Evolutionary conservation across 2,113 vertebrate species (phyloP).

Genomic region (Eptesicus fuscus): DNA sequence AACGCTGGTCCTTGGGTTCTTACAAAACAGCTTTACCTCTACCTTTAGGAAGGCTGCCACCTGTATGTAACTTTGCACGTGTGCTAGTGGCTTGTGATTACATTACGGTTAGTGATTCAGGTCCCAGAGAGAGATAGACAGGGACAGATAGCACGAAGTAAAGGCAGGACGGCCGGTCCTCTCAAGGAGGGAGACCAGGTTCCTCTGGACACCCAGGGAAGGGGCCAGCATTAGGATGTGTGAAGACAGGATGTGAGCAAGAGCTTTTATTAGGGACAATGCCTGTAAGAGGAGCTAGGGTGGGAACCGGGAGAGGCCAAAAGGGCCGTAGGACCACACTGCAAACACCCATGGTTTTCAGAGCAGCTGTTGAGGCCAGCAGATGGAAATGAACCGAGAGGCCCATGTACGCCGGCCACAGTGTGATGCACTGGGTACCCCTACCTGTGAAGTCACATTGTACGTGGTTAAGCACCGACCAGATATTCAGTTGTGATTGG

Average conservation of each 20-base stretch:
- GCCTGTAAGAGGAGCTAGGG: neutral
- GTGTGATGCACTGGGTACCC: neutral
- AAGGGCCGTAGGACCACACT: neutral
- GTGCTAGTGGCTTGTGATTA: neutral
- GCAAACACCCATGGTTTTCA: neutral
- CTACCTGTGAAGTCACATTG: neutral
- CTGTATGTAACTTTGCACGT: no score
- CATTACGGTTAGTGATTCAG: neutral
- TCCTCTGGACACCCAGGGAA: neutral
- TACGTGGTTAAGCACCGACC: neutral
- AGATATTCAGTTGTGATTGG: neutral
- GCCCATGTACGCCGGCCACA: accelerated
- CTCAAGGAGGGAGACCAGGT: neutral
- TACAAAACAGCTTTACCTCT: no score
- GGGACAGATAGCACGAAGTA: neutral
- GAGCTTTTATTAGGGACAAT: neutral
- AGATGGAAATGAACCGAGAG: no score
- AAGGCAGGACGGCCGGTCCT: accelerated
- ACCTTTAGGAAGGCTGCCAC: no score
- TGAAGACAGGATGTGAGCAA: neutral
- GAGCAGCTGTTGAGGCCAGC: neutral
- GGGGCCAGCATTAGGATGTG: accelerated
- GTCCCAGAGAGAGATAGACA: neutral
- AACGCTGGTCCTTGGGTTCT: neutral
- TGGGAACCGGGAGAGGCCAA: neutral